phyloP scores from a whole-genome alignment of 2,797 vertebrate genomes.

The Octomys mimax region DNA sequence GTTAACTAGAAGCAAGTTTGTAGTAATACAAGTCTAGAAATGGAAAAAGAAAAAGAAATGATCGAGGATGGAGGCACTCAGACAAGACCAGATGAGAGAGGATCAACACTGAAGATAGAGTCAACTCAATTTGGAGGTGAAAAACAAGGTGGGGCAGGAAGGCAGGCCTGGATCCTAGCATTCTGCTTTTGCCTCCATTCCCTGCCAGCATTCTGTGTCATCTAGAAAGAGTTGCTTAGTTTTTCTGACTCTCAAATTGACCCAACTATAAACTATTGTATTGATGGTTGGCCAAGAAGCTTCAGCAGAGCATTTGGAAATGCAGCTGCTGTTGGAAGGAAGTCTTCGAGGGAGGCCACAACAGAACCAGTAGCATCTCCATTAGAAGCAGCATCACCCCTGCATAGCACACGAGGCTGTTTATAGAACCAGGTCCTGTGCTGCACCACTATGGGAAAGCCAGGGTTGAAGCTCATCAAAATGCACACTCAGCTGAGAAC shows the following conservation, averaged over 20 bases:
- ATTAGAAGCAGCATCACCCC: not conserved
- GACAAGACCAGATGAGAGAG: not conserved
- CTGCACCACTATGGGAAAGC: not conserved
- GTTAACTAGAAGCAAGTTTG: not conserved
- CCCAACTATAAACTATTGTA: not conserved
- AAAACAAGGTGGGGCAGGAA: not conserved
- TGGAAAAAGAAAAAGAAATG: not conserved
- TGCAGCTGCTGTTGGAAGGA: not conserved
- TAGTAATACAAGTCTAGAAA: not conserved
- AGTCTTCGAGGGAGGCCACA: not conserved
- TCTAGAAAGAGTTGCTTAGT: not conserved
- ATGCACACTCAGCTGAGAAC: not conserved
- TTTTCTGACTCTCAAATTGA: not conserved
- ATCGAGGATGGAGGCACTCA: not conserved
- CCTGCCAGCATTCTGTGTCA: not conserved
- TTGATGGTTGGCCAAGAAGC: not conserved
- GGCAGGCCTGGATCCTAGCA: not conserved
- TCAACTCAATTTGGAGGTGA: not conserved
- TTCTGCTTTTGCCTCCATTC: not conserved
- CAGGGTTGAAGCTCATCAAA: not conserved
- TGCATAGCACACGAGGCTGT: fast-evolving
- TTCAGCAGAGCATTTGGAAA: conserved; percentile 6
- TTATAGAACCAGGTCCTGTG: not conserved
- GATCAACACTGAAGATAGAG: not conserved
- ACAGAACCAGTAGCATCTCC: not conserved